A percentile compares a stretch with the other conserved stretches of the same genome.
phyloP scores from a whole-genome alignment of 2,113 vertebrate genomes.

The Myiozetetes cayanensis region DNA sequence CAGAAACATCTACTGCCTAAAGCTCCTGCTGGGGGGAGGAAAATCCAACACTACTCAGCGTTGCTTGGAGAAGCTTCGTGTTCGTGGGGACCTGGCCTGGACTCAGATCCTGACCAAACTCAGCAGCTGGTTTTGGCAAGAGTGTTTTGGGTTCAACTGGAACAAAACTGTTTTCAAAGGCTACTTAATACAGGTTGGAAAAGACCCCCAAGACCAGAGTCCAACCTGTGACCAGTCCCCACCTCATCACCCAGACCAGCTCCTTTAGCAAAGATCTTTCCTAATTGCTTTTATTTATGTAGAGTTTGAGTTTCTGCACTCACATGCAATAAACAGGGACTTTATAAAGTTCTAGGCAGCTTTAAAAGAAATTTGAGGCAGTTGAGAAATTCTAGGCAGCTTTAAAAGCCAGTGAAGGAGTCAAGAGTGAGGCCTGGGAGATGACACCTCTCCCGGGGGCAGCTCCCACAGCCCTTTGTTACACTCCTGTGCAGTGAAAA shows the following conservation, averaged over 20 bases:
- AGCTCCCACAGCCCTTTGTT: not conserved
- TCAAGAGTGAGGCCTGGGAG: not conserved
- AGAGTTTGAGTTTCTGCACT: not conserved
- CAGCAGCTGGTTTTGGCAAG: not conserved
- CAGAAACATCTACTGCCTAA: fast-evolving
- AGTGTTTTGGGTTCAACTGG: not conserved
- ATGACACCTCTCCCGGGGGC: fast-evolving
- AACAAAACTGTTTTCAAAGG: not conserved
- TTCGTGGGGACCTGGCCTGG: not conserved
- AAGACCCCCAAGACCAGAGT: not conserved
- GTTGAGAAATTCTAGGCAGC: not conserved
- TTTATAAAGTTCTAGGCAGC: not conserved
- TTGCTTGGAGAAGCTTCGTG: fast-evolving
- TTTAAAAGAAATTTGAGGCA: not conserved
- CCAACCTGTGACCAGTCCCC: not conserved
- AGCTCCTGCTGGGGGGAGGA: not conserved
- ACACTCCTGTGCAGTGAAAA: not conserved
- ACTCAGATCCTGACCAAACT: not conserved
- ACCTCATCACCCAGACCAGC: not conserved
- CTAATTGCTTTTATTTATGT: not conserved
- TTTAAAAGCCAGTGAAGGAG: not conserved
- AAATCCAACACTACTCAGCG: fast-evolving
- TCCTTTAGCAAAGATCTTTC: not conserved
- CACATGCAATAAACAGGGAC: not conserved
- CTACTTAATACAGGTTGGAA: not conserved